Base-by-base conservation (phyloP, 1,140 invertebrate genomes). In the Pectinophora gossypiella region DNA sequence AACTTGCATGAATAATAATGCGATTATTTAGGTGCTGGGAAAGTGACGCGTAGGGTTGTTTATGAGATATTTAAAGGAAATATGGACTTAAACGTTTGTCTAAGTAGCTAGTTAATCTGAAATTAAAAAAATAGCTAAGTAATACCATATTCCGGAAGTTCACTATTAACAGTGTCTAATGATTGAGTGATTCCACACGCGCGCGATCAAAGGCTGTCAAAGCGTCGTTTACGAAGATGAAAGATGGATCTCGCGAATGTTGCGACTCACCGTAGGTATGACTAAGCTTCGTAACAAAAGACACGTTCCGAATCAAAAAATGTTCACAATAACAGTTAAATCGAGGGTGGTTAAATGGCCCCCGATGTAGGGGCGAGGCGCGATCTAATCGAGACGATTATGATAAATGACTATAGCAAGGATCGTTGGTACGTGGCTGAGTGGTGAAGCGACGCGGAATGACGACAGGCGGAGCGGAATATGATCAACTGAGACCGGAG, bases 371-470 rank as follows among this genome's bases (percentile, higher is more conserved):
- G 27, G 74, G 76, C 66, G 72, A 68, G 73, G 62, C 72, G 76
- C 75, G 76, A 75, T 79, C 65, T 78, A 79, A 81, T 81, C 77
- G 71, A 69, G 68, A 76, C 72, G 74, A 84, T 81, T 84, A 84
- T 84, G 80, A 84, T 84, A 74, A 74, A 84, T 81, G 72, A 76
- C 70, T 61, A 52, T 32, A n/a, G 27, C 27, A n/a, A 2, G 23
- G 35, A 40, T 56, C 32, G 27, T 32, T 32, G 9, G 27, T n/a
- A n/a, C 27, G 27, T n/a, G 27, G 27, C 9, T 12, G 27, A 9
- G 9, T 9, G 27, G 9, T 9, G 38, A 10, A 15, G 38, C 18
- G 16, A 43, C 20, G 48, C 20, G 36, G 36, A 36, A 18, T 12
- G 19, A 42, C n/a, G 35, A 20, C 48, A 16, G 43, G 48, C 40